phyloP scores from a whole-genome alignment of 1,140 invertebrate species.

The Leptinotarsa undecemlineata region DNA sequence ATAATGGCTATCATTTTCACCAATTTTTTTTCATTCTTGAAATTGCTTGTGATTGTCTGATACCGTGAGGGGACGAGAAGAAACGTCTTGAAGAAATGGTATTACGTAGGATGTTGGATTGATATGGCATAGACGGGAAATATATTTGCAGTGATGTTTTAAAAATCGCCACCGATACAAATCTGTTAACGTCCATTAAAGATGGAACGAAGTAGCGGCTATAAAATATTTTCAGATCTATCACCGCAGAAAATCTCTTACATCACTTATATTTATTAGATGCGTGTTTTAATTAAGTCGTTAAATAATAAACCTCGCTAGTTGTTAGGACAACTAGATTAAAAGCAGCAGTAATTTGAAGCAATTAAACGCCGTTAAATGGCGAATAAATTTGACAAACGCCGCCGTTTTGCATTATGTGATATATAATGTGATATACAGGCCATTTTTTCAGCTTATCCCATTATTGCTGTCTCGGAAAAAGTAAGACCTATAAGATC shows the following conservation, averaged over 20 bases:
- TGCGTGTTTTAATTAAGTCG: slow-evolving; percentile 14
- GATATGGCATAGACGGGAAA: background rate
- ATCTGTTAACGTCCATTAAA: background rate
- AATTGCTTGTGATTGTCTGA: too few relatives aligned
- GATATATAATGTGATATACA: background rate
- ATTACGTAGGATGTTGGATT: background rate
- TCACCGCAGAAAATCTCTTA: background rate
- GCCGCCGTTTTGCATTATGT: slow-evolving; percentile 6
- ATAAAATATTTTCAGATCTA: slow-evolving; percentile 4
- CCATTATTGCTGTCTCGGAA: too few relatives aligned
- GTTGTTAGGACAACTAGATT: slow-evolving; percentile 3
- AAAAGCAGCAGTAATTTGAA: slow-evolving; percentile 17
- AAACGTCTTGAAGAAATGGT: too few relatives aligned
- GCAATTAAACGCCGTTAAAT: slow-evolving; percentile 16
- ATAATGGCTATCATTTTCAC: too few relatives aligned
- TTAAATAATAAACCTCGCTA: slow-evolving; percentile 12
- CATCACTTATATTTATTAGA: slow-evolving; percentile 16
- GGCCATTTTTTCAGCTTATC: background rate
- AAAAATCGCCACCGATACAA: background rate
- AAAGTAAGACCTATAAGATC: too few relatives aligned
- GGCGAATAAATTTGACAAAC: slow-evolving; percentile 14
- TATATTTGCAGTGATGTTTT: background rate
- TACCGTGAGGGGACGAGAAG: too few relatives aligned
- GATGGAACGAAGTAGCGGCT: background rate
- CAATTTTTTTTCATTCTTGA: too few relatives aligned